Percentiles rank a stretch among this genome's conserved stretches.
Evolutionary conservation across 2,797 vertebrate genomes (phyloP).

Genomic region (Oreortyx pictus): DNA sequence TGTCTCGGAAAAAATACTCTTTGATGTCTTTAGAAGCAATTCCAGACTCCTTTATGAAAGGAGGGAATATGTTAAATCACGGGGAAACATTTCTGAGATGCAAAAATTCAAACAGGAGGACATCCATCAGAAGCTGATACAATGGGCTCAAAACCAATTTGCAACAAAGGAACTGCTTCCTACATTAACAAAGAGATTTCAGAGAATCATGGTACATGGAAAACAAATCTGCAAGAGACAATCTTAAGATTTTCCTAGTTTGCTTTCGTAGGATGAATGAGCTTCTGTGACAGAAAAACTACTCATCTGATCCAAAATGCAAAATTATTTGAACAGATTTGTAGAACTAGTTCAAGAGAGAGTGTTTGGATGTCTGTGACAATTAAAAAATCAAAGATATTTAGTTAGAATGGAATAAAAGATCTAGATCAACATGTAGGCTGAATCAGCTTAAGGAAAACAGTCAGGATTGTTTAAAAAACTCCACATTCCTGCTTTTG

Average conservation of each 20-base stretch:
- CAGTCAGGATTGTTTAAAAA: background rate
- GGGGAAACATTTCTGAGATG: background rate
- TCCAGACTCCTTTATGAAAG: background rate
- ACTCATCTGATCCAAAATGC: background rate
- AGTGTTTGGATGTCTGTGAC: accelerated
- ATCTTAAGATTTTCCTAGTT: background rate
- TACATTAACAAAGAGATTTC: background rate
- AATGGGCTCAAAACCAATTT: background rate
- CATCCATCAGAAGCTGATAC: background rate
- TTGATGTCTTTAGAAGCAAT: background rate
- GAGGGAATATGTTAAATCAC: background rate
- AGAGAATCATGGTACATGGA: background rate
- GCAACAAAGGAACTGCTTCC: background rate
- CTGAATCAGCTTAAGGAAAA: background rate
- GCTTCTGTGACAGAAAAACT: background rate
- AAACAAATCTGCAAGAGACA: background rate
- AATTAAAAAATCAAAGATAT: background rate
- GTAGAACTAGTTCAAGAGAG: background rate
- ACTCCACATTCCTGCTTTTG: background rate
- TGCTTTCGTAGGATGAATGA: background rate
- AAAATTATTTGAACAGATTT: background rate
- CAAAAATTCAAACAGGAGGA: background rate
- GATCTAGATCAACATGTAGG: background rate
- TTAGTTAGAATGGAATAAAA: background rate
- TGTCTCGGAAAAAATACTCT: background rate